phyloP scores from a whole-genome alignment of 2,888 invertebrate species.

The Archips crataeganus region DNA sequence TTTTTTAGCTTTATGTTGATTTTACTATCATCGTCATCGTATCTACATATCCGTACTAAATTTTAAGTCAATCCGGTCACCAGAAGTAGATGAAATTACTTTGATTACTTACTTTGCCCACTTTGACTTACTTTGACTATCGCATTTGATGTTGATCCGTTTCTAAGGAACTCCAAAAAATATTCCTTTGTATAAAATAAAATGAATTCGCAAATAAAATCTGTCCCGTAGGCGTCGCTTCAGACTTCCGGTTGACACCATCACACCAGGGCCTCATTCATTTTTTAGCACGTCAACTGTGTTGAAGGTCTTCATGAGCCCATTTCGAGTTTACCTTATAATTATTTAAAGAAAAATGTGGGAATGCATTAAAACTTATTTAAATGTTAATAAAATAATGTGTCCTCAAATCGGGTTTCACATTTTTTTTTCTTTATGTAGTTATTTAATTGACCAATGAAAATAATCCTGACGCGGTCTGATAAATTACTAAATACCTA shows the following conservation, averaged over 20 bases:
- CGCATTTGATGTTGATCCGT: not conserved
- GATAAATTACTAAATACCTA: no score
- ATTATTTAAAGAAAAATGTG: not conserved
- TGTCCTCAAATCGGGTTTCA: no score
- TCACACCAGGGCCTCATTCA: constrained; percentile 21
- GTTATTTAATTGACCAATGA: no score
- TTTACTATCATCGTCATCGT: no score
- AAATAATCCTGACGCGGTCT: no score
- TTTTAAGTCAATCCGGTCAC: no score
- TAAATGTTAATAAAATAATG: not conserved
- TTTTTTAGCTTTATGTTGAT: no score
- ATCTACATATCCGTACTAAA: no score
- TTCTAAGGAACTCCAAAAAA: not conserved
- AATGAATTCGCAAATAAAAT: not conserved
- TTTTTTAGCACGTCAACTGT: constrained; percentile 5
- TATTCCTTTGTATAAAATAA: not conserved
- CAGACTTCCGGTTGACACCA: not conserved
- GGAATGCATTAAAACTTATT: not conserved
- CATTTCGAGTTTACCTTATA: not conserved
- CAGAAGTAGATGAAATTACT: no score
- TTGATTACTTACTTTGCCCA: no score
- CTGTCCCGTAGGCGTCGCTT: not conserved
- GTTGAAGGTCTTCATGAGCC: not conserved
- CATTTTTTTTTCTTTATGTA: no score
- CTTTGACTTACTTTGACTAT: no score